Base-by-base conservation (phyloP, 2,888 invertebrate species). In the Hofmannophila pseudospretella region DNA sequence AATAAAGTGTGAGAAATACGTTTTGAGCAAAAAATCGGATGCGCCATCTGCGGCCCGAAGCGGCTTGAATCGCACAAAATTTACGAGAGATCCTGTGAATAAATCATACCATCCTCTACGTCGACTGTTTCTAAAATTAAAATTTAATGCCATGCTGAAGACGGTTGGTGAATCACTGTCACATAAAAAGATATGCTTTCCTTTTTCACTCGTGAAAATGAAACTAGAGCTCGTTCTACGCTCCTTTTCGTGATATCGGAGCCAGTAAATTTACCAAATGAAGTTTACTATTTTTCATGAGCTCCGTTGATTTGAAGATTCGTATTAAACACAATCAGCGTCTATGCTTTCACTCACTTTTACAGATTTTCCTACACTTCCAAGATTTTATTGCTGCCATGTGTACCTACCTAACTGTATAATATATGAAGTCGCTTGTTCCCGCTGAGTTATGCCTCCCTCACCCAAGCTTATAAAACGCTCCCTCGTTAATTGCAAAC, bases 41-140 rank as follows among this genome's bases (percentile, higher is more conserved):
- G 51, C 53, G 47, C 65, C 77, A 79, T 77, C 69, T 80, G 78
- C 54, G 65, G 50, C 55, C 50, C 50, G 47, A 55, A 54, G 53
- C 54, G 46, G 42, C 45, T 52, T 45, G 51, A 49, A 55, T 45
- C 55, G 44, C 47, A 55, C 51, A 48, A 60, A 66, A 66, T 68
- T 67, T 66, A 66, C 52, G 66, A 58, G 47, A 48, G 51, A 64
- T 64, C 60, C 57, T 54, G 54, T 61, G 61, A 68, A 76, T 76
- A 74, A 68, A 70, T 70, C 63, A 74, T 55, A 51, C 45, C 37
- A 48, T 43, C 38, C 47, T 47, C 41, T 47, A 44, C 39, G 38
- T 31, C 23, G 23, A 11, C 20, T 11, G 23, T 12, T 32, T 31
- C 33, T 26, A n/a, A 42, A 36, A 38, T 41, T 31, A 37, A 31